Conservation (phyloP, 2,113 vertebrate genomes). For the Scomber colias region DNA sequence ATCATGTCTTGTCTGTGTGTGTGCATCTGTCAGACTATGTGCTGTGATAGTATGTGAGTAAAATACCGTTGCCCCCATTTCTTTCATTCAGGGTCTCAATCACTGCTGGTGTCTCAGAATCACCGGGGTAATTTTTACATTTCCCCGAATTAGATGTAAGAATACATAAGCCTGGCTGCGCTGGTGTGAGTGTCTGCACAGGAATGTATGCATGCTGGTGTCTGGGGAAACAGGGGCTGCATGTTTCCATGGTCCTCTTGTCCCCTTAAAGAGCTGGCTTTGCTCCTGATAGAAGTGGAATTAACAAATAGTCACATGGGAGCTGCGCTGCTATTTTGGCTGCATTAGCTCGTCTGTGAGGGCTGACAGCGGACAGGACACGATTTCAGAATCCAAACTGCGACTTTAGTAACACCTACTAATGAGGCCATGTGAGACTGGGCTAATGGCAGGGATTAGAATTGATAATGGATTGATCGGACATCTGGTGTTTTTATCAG, state of each 20-base stretch:
- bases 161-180: conserved; percentile 47
- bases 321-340: conserved; percentile 80
- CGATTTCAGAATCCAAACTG: conserved; percentile 67
- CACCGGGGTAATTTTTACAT: conserved; percentile 82
- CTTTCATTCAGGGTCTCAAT: conserved; percentile 53
- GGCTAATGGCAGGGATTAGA: conserved; percentile 71
- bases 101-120: conserved; percentile 69
- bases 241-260: conserved; percentile 72
- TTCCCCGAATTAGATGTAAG: conserved; percentile 83
- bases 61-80: conserved; percentile 67
- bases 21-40: conserved; percentile 22
- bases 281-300: conserved; percentile 82
- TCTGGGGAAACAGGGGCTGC: conserved; percentile 61
- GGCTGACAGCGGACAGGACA: conserved; percentile 52
- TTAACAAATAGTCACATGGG: conserved; percentile 88
- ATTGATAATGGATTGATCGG: conserved; percentile 69
- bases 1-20: conserved; percentile 62
- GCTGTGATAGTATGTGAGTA: conserved; percentile 74
- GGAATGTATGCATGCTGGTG: conserved; percentile 7
- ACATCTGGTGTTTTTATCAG: conserved; percentile 42
- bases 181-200: background rate
- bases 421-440: conserved; percentile 77
- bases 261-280: conserved; percentile 80
- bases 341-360: conserved; percentile 49
- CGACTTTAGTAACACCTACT: conserved; percentile 71